Evolutionary conservation across 2,113 vertebrate genomes (phyloP).

Genomic region (Ivindomyrus marchei): DNA sequence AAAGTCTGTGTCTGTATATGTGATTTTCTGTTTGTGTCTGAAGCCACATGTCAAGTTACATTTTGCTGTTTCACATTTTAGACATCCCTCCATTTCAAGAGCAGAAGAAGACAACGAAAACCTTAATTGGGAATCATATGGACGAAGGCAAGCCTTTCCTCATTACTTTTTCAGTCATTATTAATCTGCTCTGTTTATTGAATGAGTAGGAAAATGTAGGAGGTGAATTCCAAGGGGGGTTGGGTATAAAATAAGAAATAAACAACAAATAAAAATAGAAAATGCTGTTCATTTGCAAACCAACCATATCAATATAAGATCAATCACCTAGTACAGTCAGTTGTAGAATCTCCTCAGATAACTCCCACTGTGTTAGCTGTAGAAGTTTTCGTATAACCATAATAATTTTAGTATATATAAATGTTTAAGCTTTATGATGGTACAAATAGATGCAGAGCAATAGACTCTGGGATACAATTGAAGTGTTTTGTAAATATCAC

Average conservation of each 20-base stretch:
- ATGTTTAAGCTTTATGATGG: not conserved
- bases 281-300: not conserved
- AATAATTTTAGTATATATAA: not conserved
- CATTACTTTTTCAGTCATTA: conserved; percentile 5
- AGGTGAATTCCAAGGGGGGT: not conserved
- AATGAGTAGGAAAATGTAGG: not conserved
- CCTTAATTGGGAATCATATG: conserved; percentile 72
- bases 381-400: not conserved
- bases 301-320: not conserved
- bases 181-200: not conserved
- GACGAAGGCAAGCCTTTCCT: conserved; percentile 61
- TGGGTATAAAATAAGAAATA: not conserved
- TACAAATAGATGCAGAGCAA: not conserved
- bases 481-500: not conserved
- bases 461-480: not conserved
- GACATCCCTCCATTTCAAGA: conserved; percentile 68
- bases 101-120: conserved; percentile 62
- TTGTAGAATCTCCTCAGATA: not conserved
- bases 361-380: not conserved
- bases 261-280: not conserved
- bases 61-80: conserved; percentile 20
- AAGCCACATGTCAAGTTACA: not conserved
- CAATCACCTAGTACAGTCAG: not conserved
- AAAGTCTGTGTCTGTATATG: not conserved
- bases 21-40: not conserved